phyloP scores from a whole-genome alignment of 1,140 invertebrate genomes.

The Procambarus clarkii region DNA sequence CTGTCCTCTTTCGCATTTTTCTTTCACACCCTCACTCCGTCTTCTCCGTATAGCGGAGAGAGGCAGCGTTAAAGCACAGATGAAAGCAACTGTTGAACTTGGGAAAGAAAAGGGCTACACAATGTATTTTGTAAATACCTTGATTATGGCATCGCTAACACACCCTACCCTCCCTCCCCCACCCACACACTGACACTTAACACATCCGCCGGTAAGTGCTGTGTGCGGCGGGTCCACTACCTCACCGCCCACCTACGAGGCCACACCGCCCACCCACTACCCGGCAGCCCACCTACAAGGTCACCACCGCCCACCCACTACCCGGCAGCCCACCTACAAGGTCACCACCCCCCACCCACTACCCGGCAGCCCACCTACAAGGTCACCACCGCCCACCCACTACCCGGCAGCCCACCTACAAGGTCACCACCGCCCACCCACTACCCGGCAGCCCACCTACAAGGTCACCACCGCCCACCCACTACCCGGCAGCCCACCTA shows the following conservation, averaged over 20 bases:
- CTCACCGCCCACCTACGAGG: neutral
- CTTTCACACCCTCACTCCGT: neutral
- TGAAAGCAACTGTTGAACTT: neutral
- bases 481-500: too few species aligned
- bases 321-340: too few species aligned
- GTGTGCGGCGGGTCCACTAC: neutral
- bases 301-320: too few species aligned
- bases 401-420: too few species aligned
- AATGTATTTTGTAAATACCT: neutral
- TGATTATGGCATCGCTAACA: neutral
- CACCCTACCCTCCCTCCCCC: too few species aligned
- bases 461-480: too few species aligned
- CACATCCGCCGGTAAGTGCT: slow-evolving; percentile 6
- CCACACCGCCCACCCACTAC: neutral
- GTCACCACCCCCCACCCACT: too few species aligned
- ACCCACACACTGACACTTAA: neutral
- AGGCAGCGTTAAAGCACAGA: neutral
- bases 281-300: too few species aligned
- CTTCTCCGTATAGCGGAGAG: neutral
- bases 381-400: too few species aligned
- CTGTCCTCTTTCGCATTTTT: neutral
- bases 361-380: too few species aligned
- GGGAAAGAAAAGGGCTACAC: neutral
- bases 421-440: too few species aligned
- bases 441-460: too few species aligned